phyloP scores from a whole-genome alignment of 2,888 invertebrate genomes.

The Rhagium mordax region DNA sequence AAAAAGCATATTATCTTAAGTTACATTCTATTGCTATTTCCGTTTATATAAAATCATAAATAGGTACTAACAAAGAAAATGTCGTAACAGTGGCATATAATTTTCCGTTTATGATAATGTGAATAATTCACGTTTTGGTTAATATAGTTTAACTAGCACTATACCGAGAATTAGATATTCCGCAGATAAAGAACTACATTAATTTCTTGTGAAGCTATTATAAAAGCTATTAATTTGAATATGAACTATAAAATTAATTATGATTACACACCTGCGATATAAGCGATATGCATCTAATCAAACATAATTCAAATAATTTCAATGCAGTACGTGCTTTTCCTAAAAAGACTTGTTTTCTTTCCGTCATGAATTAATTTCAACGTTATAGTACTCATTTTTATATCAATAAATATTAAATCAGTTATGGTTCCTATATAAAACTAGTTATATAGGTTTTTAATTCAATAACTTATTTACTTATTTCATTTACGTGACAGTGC shows the following conservation, averaged over 20 bases:
- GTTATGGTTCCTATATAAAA: too few species aligned
- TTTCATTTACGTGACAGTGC: too few species aligned
- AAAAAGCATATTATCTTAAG: too few species aligned
- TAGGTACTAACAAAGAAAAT: too few species aligned
- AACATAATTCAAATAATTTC: neutral
- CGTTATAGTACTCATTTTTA: neutral
- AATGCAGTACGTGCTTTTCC: neutral
- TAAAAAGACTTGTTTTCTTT: neutral
- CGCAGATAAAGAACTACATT: neutral
- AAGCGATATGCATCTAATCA: neutral
- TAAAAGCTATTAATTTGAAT: neutral
- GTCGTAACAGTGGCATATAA: neutral
- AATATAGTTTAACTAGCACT: neutral
- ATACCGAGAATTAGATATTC: neutral
- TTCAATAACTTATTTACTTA: too few species aligned
- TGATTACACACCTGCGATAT: neutral
- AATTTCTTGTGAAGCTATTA: neutral
- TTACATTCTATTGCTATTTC: too few species aligned
- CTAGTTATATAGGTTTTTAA: too few species aligned
- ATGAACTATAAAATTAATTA: neutral
- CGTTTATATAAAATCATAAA: too few species aligned
- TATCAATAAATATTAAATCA: too few species aligned
- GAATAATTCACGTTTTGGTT: neutral
- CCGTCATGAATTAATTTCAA: neutral
- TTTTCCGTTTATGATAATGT: neutral